Base-by-base conservation (phyloP, 2,113 vertebrate species). In the Mustela nigripes region DNA sequence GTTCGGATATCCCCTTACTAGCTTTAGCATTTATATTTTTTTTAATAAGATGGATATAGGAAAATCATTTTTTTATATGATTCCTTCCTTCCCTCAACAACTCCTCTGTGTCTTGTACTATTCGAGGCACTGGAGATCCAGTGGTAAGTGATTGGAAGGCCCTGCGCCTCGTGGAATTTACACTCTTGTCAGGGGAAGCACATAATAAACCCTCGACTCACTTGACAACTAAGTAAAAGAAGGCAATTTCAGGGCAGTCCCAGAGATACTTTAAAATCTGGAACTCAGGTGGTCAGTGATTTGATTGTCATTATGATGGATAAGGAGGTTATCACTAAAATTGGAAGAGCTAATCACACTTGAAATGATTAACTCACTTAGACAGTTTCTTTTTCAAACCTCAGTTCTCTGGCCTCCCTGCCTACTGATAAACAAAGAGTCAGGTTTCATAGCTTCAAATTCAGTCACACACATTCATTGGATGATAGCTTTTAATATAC, bases 341-440 rank as follows among this genome's bases (percentile, higher is more conserved):
- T 33, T 36, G 39, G 48, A 94, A 83, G 7, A 78, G 8, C 6
- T 36, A 93, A 76, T 89, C 33, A 69, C 12, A 33, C 56, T 94
- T 96, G 79, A 91, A 95, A 67, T 87, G 56, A 91, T 62, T 56
- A 83, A 81, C 63, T 79, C 33, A 89, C 45, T 94, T 56, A 73
- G 78, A 63, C 58, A 78, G 78, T 19, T 36, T 80, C 14, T 53
- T 91, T 81, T 91, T 91, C 45, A 92, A 96, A 39, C 22, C 26
- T 92, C 26, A 18, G 12, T 79, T 96, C 56, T 93, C 79, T 71
- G 86, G 56, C 42, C 9, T 89, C 48, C n/a, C 36, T 78, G 62
- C 18, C 31, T 82, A 36, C n/a, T 28, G 74, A 79, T 62, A 83
- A 90, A 62, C 48, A 93, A 82, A 67, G 78, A 11, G 83, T 62